Evolutionary conservation across 2,797 vertebrate species (phyloP).

Genomic region (Enoplosus armatus): DNA sequence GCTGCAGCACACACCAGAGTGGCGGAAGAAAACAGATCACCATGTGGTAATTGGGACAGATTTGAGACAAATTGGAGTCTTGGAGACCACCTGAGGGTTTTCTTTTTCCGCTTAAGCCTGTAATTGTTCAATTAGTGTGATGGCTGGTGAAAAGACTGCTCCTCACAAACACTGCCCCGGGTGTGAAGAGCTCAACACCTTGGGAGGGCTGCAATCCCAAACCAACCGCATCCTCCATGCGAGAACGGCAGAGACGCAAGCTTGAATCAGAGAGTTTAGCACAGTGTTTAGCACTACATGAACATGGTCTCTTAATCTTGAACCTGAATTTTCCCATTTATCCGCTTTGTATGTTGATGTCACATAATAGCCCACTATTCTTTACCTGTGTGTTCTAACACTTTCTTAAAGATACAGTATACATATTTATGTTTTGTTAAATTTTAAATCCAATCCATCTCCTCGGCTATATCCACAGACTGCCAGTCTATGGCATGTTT

Average conservation of each 20-base stretch:
- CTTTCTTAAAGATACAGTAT: no score
- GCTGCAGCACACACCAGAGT: background rate
- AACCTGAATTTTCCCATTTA: no score
- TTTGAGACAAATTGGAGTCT: conserved; percentile 54
- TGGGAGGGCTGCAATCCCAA: conserved; percentile 28
- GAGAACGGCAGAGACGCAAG: background rate
- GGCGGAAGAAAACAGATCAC: conserved; percentile 26
- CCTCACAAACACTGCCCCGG: conserved; percentile 15
- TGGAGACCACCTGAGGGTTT: conserved; percentile 22
- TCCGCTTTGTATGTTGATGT: no score
- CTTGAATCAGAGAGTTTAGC: background rate
- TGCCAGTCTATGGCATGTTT: no score
- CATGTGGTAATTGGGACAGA: conserved; percentile 40
- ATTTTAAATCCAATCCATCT: background rate
- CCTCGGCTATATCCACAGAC: no score
- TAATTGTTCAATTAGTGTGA: conserved; percentile 51
- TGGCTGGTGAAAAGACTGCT: conserved; percentile 32
- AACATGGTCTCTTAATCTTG: background rate
- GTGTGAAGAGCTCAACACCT: conserved; percentile 23
- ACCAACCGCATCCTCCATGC: background rate
- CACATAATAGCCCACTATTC: background rate
- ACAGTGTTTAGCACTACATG: background rate
- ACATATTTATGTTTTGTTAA: no score
- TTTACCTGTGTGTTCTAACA: no score
- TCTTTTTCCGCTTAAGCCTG: conserved; percentile 40